Base-by-base conservation (phyloP, 2,797 vertebrate genomes). In the Rhinella marina region DNA sequence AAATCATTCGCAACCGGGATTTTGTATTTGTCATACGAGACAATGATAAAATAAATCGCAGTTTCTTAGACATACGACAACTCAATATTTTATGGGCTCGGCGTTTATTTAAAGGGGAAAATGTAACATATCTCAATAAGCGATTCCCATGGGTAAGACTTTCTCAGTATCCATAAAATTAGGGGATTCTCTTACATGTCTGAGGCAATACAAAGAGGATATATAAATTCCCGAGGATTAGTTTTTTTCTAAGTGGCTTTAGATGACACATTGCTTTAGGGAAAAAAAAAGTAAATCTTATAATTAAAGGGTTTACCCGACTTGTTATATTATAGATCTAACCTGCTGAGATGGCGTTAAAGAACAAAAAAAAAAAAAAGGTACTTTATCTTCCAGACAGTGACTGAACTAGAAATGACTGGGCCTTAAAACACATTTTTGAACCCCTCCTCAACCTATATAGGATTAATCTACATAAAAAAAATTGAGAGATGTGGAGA, bases 61-160 rank as follows among this genome's bases (percentile, higher is more conserved):
- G 50, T 57, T 81, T 68, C 85, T 50, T 59, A 81, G 29, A 48
- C 81, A 86, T 57, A 72, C 64, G 59, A 61, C 29, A 2, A 57
- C 70, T 86, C 57, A 81, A 86, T 86, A 80, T 80, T 70, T 86
- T 48, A 80, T 85, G 84, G 73, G 41, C 84, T 52, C 72, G 29
- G 57, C 57, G 61, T 80, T 86, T 86, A 68, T 59, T 86, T 80
- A 86, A 80, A 80, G 27, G 76, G 23, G 57, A 62, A 85, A 61
- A 76, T 48, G 29, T 66, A 85, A 77, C 73, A 52, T 77, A 64
- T 78, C 84, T 82, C 66, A 75, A 82, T 82, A 82, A 52, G 13
- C 23, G 3, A 11, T 25, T 66, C 73, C 84, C 72, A 13, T 29
- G 29, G 72, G 83, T 14, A 21, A 32, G 1, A 50, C 83, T 62